Conservation (phyloP, 2,888 invertebrate species). For the Neuroscelio doddi region DNA sequence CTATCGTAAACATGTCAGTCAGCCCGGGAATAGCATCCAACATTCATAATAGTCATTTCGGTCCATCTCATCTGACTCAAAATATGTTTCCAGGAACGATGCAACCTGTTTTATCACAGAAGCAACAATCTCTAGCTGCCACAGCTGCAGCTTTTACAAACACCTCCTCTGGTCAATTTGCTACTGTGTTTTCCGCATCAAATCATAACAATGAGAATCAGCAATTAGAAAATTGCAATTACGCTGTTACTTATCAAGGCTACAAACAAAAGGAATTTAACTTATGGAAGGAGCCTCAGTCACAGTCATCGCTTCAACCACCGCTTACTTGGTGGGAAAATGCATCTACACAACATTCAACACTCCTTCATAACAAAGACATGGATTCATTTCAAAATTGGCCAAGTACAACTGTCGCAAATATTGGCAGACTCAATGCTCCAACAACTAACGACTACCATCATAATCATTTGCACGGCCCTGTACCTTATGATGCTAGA, state of each 20-base stretch:
- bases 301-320: slow-evolving; percentile 50
- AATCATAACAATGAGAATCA: slow-evolving; percentile 51
- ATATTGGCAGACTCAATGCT: slow-evolving; percentile 52
- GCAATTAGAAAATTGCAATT: slow-evolving; percentile 47
- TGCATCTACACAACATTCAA: slow-evolving; percentile 20
- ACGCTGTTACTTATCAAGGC: slow-evolving; percentile 57
- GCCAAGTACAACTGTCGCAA: slow-evolving; percentile 53
- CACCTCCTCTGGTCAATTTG: slow-evolving; percentile 51
- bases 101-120: slow-evolving; percentile 44
- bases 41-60: slow-evolving; percentile 2
- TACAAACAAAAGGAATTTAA: slow-evolving; percentile 62
- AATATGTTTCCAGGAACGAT: slow-evolving; percentile 46
- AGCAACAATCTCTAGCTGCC: slow-evolving; percentile 52
- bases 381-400: slow-evolving; percentile 60
- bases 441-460: slow-evolving; percentile 58
- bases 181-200: slow-evolving; percentile 39
- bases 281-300: slow-evolving; percentile 64
- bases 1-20: slow-evolving; percentile 26
- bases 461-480: slow-evolving; percentile 50
- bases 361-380: background rate
- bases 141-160: slow-evolving; percentile 54
- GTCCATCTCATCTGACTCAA: slow-evolving; percentile 45
- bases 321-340: slow-evolving; percentile 64
- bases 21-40: slow-evolving; percentile 1
- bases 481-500: slow-evolving; percentile 49